Percentiles rank a stretch among this genome's conserved stretches.
Conservation (phyloP, 2,113 vertebrate species). For the Pipa parva region DNA sequence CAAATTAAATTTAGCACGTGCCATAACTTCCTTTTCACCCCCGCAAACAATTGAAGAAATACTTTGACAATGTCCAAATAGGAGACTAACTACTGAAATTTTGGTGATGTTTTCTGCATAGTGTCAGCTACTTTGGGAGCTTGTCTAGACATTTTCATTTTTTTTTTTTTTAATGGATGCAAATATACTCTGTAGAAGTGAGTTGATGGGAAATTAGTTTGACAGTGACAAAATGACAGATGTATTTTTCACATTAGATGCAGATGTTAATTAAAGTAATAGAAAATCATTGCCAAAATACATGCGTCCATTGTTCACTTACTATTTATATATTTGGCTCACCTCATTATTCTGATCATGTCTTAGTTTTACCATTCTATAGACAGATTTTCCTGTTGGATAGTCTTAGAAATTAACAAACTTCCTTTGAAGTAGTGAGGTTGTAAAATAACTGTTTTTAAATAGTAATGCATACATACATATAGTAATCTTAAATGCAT, state of each 20-base stretch:
- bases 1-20: no score
- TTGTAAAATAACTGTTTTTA: no score
- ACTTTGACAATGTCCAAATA: no score
- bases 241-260: not conserved
- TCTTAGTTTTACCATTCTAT: not conserved
- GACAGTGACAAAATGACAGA: not conserved
- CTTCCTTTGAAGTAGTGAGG: no score
- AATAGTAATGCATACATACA: no score
- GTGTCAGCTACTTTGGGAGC: not conserved
- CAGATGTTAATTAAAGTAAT: constrained; percentile 5
- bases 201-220: constrained; percentile 3
- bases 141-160: constrained; percentile 1
- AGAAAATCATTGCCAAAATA: constrained; percentile 2
- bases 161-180: not conserved
- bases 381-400: not conserved
- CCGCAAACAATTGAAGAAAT: no score
- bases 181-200: not conserved
- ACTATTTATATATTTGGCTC: not conserved
- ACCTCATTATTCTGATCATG: not conserved
- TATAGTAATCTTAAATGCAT: no score
- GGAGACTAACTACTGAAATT: no score
- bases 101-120: not conserved
- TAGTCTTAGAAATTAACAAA: no score
- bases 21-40: no score
- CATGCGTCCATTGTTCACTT: constrained; percentile 1